Base-by-base conservation (phyloP, 2,113 vertebrate genomes). In the Gallinago media region DNA sequence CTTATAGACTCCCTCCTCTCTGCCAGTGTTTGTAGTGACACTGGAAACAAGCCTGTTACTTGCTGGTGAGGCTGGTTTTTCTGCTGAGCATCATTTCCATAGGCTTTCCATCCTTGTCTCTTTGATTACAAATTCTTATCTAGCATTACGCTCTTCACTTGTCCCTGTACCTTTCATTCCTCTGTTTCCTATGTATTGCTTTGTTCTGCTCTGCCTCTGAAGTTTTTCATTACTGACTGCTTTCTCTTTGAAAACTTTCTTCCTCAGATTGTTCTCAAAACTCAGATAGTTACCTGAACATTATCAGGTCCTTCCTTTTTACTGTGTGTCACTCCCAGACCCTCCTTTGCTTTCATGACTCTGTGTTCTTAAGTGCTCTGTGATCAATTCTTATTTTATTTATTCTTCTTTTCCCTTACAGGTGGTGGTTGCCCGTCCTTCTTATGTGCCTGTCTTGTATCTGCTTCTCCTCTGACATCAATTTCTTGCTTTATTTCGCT, bases 231-330 rank as follows among this genome's bases (percentile, higher is more conserved):
- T 90, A 54, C 32, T 85, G 71, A 44, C n/a, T 56, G 20, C 71
- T 68, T 92, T 79, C 4, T 22, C n/a, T 81, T 87, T 65, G 73
- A 87, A 82, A 63, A 29, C 67, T 49, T 81, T 91, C 14, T 68
- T 65, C n/a, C 54, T 46, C 17, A 44, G 29, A 21, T 55, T 63
- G 12, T 72, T 65, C 34, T 75, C 70, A 89, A 80, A 78, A 32
- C 61, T 77, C 11, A 59, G 6, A 42, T 71, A 26, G 44, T 78
- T 95, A n/a, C 13, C 10, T 32, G 5, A 58, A 56, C 16, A 11
- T 11, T 56, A 9, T 42, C 25, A 56, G 31, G 67, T 79, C 38
- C 40, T 92, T 80, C 44, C 16, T 9, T 79, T 85, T 87, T 52
- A 19, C 15, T 1, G 0, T 2, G 0, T 65, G 34, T 59, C 34